These are phyloP conservation scores for Rhagonycha lutea DNA, from an alignment of 2,888 invertebrate species.

Conservation along the genomic window DNA sequence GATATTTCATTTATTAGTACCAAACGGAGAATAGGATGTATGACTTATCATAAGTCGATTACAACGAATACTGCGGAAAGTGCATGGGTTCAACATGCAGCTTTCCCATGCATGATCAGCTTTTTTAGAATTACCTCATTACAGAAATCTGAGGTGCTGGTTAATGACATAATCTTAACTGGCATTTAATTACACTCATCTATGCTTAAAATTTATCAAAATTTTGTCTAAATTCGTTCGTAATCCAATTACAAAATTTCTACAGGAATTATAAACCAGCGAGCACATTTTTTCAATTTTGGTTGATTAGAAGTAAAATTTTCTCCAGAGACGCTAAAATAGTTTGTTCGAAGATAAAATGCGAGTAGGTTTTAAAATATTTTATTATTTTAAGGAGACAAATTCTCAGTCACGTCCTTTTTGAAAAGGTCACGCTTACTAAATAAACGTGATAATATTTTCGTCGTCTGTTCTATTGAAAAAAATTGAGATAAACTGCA, in stretches of 20 bases:
- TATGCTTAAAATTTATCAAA: not conserved
- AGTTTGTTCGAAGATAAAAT: not conserved
- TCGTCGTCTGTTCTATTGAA: not conserved
- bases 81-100: too few species aligned
- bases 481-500: not conserved
- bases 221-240: not conserved
- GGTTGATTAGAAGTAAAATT: not conserved
- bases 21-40: too few species aligned
- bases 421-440: constrained; percentile 2
- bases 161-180: too few species aligned
- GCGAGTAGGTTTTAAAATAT: not conserved
- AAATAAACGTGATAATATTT: constrained; percentile 5
- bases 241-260: not conserved
- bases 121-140: too few species aligned
- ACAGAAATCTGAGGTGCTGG: too few species aligned
- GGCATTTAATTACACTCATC: not conserved
- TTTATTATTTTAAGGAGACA: not conserved
- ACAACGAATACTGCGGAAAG: too few species aligned
- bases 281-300: not conserved
- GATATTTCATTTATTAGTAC: too few species aligned
- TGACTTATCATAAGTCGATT: too few species aligned
- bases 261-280: not conserved
- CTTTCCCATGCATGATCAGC: too few species aligned
- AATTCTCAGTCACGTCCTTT: constrained; percentile 1
- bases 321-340: not conserved